phyloP scores from a whole-genome alignment of 2,888 invertebrate genomes.

The Tridacna crocea region DNA sequence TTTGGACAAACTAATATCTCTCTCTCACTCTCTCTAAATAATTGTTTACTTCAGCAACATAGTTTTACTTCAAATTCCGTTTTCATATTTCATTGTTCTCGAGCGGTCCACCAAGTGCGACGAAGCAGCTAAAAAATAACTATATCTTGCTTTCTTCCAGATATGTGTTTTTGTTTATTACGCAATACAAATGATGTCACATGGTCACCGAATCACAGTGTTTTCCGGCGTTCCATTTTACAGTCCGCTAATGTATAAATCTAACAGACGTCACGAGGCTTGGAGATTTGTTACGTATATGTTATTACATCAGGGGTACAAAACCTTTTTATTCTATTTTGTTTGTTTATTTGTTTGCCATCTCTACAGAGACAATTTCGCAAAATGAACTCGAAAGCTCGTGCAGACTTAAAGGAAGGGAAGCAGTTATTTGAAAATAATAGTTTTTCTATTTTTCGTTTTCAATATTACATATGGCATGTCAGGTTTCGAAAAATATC shows the following conservation, averaged over 20 bases:
- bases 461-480: too few species aligned
- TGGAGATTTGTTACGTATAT: conserved; percentile 98
- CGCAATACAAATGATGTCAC: conserved; percentile 14
- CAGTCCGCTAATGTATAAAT: conserved; percentile 94
- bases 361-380: background rate
- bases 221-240: conserved; percentile 91
- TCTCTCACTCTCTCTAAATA: too few species aligned
- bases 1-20: too few species aligned
- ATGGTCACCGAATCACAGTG: conserved; percentile 81
- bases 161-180: conserved; percentile 28
- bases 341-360: background rate
- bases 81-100: too few species aligned
- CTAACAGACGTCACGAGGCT: conserved; percentile 92
- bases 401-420: too few species aligned
- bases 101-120: too few species aligned
- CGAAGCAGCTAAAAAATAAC: too few species aligned
- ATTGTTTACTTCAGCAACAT: too few species aligned
- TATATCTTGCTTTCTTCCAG: background rate
- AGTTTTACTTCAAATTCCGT: too few species aligned
- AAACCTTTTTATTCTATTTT: background rate
- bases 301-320: conserved; percentile 95
- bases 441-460: too few species aligned
- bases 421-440: too few species aligned
- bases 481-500: too few species aligned
- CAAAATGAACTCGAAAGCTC: background rate